Base-by-base conservation (phyloP, 2,113 vertebrate genomes). In the Zingel zingel region DNA sequence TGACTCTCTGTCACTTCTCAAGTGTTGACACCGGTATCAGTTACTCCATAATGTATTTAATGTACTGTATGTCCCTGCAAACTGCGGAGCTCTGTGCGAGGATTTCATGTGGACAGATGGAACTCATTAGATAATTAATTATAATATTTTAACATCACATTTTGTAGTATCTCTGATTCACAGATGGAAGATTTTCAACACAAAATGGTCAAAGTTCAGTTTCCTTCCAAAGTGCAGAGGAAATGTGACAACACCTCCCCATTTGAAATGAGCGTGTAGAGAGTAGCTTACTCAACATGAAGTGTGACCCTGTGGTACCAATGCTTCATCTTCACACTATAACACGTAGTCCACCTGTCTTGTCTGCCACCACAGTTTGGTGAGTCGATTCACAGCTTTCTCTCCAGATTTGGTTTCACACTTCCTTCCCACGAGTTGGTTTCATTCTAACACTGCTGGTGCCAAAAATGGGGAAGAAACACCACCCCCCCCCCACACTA, bases 341-440 rank as follows among this genome's bases (percentile, higher is more conserved):
- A 64, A 80, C 12, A 76, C 83, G 43, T 77, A 45, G 73, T 79
- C 50, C 18, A 33, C 27, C 30, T 69, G 70, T 77, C 79, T 79
- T 79, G 59, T 77, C 79, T 79, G 59, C 72, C 57, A 53, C 77
- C 67, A 39, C 73, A 50, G 59, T 39, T 48, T 75, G 36, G 6
- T 79, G 18, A 85, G 66, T 87, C 74, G 77, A 75, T 91, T 85
- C 76, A 47, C 74, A 73, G 81, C 73, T 70, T 81, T 57, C 65
- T 58, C 43, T 79, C 62, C 43, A 50, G 54, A 54, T 62, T 48
- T 21, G 27, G 23, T 84, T 82, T 86, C 84, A 74, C 70, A 74
- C 72, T 68, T 85, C 47, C 56, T 65, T 51, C 73, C 48, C 27
- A 63, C 62, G 59, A 27, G 59, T 18, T 57, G 72, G 64, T 83